These are phyloP conservation scores for Creontiades dilutus DNA, from an alignment of 2,888 invertebrate species.

Conservation along the genomic window DNA sequence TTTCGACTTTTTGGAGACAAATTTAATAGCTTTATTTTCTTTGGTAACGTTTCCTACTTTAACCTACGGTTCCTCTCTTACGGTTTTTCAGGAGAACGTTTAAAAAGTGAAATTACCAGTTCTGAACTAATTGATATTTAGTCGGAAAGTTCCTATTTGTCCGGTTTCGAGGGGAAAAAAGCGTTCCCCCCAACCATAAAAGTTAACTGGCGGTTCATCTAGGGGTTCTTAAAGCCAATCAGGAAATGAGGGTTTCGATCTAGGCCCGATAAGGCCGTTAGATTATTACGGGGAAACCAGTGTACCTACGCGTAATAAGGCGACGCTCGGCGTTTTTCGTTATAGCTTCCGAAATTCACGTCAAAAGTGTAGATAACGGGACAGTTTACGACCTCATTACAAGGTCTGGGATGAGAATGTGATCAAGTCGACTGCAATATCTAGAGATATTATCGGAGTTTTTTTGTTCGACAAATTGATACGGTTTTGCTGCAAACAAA, in stretches of 20 bases:
- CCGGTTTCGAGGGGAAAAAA: background rate
- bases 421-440: background rate
- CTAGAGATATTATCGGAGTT: background rate
- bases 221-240: constrained; percentile 9
- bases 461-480: background rate
- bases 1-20: too few species aligned
- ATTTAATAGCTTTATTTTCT: too few species aligned
- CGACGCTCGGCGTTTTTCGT: background rate
- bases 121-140: constrained; percentile 41
- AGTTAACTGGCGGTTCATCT: background rate
- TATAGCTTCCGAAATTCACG: background rate
- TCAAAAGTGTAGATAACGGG: background rate
- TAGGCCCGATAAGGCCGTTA: constrained; percentile 21
- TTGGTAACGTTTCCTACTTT: too few species aligned
- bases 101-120: too few species aligned
- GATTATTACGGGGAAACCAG: constrained; percentile 14
- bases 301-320: background rate
- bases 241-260: constrained; percentile 50
- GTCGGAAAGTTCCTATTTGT: constrained; percentile 35
- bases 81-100: too few species aligned
- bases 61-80: too few species aligned
- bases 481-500: background rate
- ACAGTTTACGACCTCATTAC: background rate
- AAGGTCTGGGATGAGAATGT: background rate
- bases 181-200: background rate